Conservation (phyloP, 2,113 vertebrate species). For the human region GRCh38 chrX:46895501-46896000, state of each 20-base stretch:
- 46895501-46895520: conserved; percentile 32
- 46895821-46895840: conserved; percentile 5
- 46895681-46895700: neutral
- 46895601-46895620: neutral
- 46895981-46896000: neutral
- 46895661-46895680: neutral
- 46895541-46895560: neutral
- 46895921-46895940: conserved; percentile 19
- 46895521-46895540: neutral
- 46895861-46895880: conserved; percentile 16
- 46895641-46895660: neutral
- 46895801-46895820: conserved; percentile 22
- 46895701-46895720: conserved; percentile 17
- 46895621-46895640: neutral
- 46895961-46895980: neutral
- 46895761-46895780: conserved; percentile 27
- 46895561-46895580: neutral
- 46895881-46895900: neutral
- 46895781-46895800: neutral
- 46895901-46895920: conserved; percentile 38
- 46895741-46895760: neutral
- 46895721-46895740: neutral
- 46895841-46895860: neutral
- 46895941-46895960: conserved; percentile 15
- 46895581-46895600: neutral